Evolutionary conservation across 2,888 invertebrate genomes (phyloP), one percentile per base, ranked within the genome.

Genomic region (Trichogramma evanescens): DNA sequence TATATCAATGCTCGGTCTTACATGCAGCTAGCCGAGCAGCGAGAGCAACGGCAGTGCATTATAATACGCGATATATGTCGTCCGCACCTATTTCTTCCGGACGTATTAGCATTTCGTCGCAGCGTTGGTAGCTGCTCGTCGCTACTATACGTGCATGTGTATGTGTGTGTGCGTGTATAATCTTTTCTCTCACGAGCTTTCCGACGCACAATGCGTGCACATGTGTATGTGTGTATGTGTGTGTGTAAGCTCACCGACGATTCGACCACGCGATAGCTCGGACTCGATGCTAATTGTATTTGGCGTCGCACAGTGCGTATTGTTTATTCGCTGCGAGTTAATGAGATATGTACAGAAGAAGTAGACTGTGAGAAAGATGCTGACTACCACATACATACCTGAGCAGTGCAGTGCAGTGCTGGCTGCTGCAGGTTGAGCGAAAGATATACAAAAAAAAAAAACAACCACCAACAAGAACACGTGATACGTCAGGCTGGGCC

Each of bases 281-380:
- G 9, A 3, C 26, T 44, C 50, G 48, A 62, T 62, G 62, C 58
- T 62, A 62, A 62, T 62, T 62, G 52, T 48, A 43, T 8, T 45
- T 43, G 8, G 46, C 26, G 45, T 26, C 41, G 9, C 13, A 45
- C n/a, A 46, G 10, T n/a, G 6, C 10, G 9, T 7, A 46, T 10
- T 46, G 9, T 7, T n/a, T 7, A 10, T 46, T n/a, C 46, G 46
- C 48, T 10, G 10, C 10, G 6, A 48, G 5, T 5, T 48, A 48
- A 6, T 13, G 48, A 10, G 48, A 26, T 26, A 26, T 26, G 26
- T 26, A 26, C 26, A 26, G 26, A 26, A 26, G 26, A 26, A 26
- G 26, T 26, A 26, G 26, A 26, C 26, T 26, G 26, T 26, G 26
- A 26, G 26, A 26, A 26, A 26, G 26, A 26, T 26, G 26, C 26